phyloP scores from a whole-genome alignment of 2,113 vertebrate genomes.

The Corythoichthys intestinalis region DNA sequence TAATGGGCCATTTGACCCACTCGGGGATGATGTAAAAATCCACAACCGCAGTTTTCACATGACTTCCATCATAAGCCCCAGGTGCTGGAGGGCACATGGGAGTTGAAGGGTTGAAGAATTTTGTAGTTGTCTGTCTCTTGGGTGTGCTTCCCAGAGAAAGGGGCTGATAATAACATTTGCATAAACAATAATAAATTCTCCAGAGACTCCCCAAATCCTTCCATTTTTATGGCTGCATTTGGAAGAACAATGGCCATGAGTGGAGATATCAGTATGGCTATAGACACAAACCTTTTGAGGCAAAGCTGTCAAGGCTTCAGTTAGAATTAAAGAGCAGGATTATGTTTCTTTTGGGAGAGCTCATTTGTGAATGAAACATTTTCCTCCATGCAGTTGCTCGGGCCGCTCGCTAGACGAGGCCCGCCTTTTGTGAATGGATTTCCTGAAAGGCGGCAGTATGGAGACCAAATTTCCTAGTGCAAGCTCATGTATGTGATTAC shows the following conservation, averaged over 20 bases:
- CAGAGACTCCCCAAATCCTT: no score
- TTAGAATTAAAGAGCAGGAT: conserved; percentile 46
- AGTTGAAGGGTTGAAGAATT: conserved; percentile 8
- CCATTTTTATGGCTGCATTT: background rate
- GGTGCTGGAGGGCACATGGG: background rate
- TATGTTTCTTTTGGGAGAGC: conserved; percentile 39
- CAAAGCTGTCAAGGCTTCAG: conserved; percentile 27
- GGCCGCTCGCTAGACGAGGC: conserved; percentile 20
- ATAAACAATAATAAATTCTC: background rate
- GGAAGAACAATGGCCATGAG: background rate
- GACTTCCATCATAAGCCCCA: background rate
- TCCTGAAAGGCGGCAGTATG: conserved; percentile 48
- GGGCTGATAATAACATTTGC: conserved; percentile 43
- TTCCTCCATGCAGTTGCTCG: conserved; percentile 12
- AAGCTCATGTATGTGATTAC: conserved; percentile 11
- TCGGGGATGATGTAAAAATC: conserved; percentile 10
- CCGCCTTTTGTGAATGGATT: conserved; percentile 51
- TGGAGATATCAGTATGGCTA: background rate
- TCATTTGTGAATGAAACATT: conserved; percentile 52
- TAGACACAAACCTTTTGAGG: conserved; percentile 11
- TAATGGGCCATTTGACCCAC: conserved; percentile 15
- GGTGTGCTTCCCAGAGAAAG: conserved; percentile 28
- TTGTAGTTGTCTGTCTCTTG: background rate
- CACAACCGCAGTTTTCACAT: conserved; percentile 10
- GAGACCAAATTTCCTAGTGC: conserved; percentile 18